Evolutionary conservation across 2,888 invertebrate species (phyloP), one percentile per base, ranked within the genome.

Genomic region (Patella depressa): DNA sequence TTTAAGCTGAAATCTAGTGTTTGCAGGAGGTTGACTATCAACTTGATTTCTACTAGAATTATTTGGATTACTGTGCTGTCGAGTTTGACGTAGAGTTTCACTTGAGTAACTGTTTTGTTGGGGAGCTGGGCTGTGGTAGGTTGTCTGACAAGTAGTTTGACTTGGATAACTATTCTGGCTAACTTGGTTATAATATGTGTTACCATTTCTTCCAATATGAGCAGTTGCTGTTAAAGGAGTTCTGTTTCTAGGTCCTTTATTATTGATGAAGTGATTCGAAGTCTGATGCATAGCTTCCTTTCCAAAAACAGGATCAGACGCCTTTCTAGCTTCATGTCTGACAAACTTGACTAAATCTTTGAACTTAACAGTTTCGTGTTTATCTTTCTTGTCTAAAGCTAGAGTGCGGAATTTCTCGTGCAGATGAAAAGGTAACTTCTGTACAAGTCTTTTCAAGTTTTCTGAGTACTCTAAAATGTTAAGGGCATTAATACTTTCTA

Each of bases 321-420:
- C 59, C 19, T 65, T 65, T 19, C 19, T 65, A 7, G 59, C 59
- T 65, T 65, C 59, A 65, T 11, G 7, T 19, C 19, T 65, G n/a
- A 65, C 59, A 65, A 65, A 65, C 19, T 65, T 15, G 11, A 65
- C 59, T 9, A 65, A 65, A 65, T 65, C n/a, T 9, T 65, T 5
- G 54, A 80, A 80, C 19, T n/a, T 65, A n/a, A 65, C 59, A 19
- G 59, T 19, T 19, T 19, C 2, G 19, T 65, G 59, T 19, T 19
- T 65, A 19, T n/a, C 59, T 65, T 65, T 65, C n/a, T 19, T 65
- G n/a, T 19, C 59, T 65, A 19, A n/a, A n/a, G n/a, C 19, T 65
- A 65, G n/a, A 65, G 59, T 19, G n/a, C 59, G n/a, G n/a, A n/a
- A 65, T 19, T 19, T 65, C n/a, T 65, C 59, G 11, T 65, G 59